phyloP scores from a whole-genome alignment of 2,797 vertebrate species.

The Menidia menidia region DNA sequence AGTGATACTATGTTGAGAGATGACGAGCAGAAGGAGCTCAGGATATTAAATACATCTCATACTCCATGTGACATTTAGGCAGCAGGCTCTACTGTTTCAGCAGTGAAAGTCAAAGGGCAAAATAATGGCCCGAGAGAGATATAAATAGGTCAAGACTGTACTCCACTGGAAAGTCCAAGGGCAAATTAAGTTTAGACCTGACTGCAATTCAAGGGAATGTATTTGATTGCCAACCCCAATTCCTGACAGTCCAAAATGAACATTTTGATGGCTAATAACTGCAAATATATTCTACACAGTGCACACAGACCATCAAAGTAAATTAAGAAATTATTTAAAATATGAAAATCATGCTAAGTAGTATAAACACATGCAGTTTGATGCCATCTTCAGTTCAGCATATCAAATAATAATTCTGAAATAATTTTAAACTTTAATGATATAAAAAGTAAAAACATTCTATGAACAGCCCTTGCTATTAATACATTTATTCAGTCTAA shows the following conservation, averaged over 20 bases:
- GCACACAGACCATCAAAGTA: not conserved
- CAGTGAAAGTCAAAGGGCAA: conserved; percentile 83
- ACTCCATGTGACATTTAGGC: conserved; percentile 88
- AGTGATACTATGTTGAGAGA: conserved; percentile 40
- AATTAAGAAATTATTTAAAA: not conserved
- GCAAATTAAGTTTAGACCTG: conserved; percentile 74
- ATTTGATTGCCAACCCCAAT: conserved; percentile 50
- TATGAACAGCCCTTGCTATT: no score
- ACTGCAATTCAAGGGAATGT: conserved; percentile 68
- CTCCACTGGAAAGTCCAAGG: conserved; percentile 79
- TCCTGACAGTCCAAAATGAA: conserved; percentile 18
- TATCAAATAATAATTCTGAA: no score
- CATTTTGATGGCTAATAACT: conserved; percentile 13
- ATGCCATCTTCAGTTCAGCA: not conserved
- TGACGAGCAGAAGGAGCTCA: conserved; percentile 48
- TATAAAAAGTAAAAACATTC: no score
- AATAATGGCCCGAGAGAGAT: conserved; percentile 74
- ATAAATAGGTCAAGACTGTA: conserved; percentile 86
- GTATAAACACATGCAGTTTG: not conserved
- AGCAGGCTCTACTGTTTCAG: conserved; percentile 85
- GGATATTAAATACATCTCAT: conserved; percentile 72
- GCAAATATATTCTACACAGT: conserved; percentile 1
- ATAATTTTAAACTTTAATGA: no score
- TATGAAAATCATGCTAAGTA: not conserved
- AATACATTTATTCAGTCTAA: not conserved